Evolutionary conservation across 92 coral and sea anemone species (phyloP).

Genomic region (Palythoa grandis): DNA sequence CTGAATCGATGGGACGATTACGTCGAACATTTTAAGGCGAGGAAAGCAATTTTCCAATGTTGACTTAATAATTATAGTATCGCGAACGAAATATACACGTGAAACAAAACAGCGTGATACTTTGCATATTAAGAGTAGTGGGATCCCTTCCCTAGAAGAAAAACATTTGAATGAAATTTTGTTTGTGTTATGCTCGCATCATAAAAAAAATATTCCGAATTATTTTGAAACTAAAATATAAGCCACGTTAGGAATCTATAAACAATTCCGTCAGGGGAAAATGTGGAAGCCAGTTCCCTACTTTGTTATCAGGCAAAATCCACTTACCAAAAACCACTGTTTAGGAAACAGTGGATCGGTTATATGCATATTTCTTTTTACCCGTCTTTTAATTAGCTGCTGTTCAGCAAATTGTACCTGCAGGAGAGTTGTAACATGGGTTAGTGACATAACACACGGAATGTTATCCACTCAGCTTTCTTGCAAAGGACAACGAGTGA

Average conservation of each 20-base stretch:
- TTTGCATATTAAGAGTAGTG: neutral
- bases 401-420: constrained; percentile 97
- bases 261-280: neutral
- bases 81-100: too few relatives aligned
- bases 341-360: constrained; percentile 73
- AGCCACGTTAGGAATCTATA: neutral
- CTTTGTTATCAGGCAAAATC: neutral
- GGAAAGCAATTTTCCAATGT: neutral
- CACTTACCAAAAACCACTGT: constrained; percentile 96
- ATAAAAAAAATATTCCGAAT: neutral
- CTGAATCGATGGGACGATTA: neutral
- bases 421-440: neutral
- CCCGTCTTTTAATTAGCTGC: constrained; percentile 84
- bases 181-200: neutral
- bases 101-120: neutral
- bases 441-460: neutral
- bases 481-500: neutral
- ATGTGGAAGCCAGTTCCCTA: too few relatives aligned
- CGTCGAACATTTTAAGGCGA: constrained; percentile 1
- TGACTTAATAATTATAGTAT: too few relatives aligned
- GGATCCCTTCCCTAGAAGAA: neutral
- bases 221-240: neutral
- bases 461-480: neutral
- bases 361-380: constrained; percentile 67
- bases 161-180: neutral